Conservation (phyloP, 1,140 invertebrate species). For the Macrocentrus cingulum region DNA sequence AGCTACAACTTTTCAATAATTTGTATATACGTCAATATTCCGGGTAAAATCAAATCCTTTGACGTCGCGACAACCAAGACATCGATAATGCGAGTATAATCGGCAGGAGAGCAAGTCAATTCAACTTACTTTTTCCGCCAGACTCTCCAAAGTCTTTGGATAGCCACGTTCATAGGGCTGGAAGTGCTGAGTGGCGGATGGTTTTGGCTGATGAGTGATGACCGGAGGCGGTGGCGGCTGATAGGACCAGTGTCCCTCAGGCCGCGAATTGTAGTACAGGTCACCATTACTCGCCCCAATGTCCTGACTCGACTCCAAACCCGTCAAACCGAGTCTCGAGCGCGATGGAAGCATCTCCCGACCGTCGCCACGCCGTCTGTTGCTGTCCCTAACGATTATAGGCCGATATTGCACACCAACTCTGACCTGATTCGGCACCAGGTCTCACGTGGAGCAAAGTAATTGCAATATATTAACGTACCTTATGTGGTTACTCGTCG, state of each 20-base stretch:
- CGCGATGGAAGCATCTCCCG: slow-evolving; percentile 74
- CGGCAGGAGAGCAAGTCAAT: background rate
- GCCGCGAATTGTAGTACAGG: slow-evolving; percentile 79
- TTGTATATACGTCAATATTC: too few relatives aligned
- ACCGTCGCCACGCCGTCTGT: slow-evolving; percentile 65
- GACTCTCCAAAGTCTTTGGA: slow-evolving; percentile 86
- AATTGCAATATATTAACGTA: slow-evolving; percentile 30
- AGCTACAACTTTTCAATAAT: background rate
- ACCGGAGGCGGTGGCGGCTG: slow-evolving; percentile 78
- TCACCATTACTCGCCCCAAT: slow-evolving; percentile 68
- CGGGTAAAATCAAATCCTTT: background rate
- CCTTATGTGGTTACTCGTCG: slow-evolving; percentile 61
- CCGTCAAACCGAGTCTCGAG: slow-evolving; percentile 69
- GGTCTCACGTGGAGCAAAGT: background rate
- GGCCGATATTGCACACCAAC: background rate
- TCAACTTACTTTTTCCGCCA: slow-evolving; percentile 76
- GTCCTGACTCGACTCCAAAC: slow-evolving; percentile 61
- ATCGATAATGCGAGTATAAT: background rate
- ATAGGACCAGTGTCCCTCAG: slow-evolving; percentile 60
- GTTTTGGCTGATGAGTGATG: slow-evolving; percentile 86
- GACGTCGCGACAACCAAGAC: background rate
- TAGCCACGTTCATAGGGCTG: slow-evolving; percentile 78
- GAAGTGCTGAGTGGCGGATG: slow-evolving; percentile 74
- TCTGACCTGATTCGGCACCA: slow-evolving; percentile 1
- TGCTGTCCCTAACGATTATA: slow-evolving; percentile 48